Percentiles rank a stretch among this genome's conserved stretches.
phyloP scores from a whole-genome alignment of 2,888 invertebrate genomes.

The Pristionchus japonicus region DNA sequence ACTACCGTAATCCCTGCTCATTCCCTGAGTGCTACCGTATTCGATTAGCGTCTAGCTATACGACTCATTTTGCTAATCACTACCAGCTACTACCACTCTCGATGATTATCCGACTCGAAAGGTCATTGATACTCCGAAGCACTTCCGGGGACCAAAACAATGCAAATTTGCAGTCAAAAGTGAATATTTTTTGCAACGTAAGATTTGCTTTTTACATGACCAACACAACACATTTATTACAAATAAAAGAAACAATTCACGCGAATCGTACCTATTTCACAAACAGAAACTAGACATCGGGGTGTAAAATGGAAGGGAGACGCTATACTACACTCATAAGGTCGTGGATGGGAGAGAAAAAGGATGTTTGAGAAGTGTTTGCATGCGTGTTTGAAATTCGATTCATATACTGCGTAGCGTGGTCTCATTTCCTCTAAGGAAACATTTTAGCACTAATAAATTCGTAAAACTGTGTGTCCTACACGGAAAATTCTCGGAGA shows the following conservation, averaged over 20 bases:
- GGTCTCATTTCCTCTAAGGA: neutral
- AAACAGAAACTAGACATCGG: neutral
- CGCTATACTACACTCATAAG: neutral
- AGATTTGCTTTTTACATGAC: too few relatives aligned
- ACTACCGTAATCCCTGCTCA: neutral
- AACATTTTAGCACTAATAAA: constrained; percentile 4
- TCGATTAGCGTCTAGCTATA: constrained; percentile 4
- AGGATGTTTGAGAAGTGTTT: neutral
- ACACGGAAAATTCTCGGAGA: neutral
- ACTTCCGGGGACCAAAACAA: neutral
- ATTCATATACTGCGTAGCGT: constrained; percentile 23
- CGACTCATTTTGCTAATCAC: neutral
- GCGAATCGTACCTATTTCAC: neutral
- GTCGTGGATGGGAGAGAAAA: too few relatives aligned
- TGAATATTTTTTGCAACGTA: too few relatives aligned
- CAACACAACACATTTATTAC: neutral
- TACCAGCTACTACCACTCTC: neutral
- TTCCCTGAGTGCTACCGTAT: neutral
- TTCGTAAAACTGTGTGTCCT: constrained; percentile 52
- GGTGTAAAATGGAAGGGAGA: neutral
- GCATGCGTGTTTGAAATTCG: constrained; percentile 36
- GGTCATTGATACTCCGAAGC: neutral
- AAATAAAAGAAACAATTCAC: neutral
- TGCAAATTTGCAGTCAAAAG: too few relatives aligned
- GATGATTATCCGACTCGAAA: neutral